These are phyloP conservation scores for Blastomussa wellsi DNA, from an alignment of 92 coral and sea anemone genomes.

Conservation along the genomic window DNA sequence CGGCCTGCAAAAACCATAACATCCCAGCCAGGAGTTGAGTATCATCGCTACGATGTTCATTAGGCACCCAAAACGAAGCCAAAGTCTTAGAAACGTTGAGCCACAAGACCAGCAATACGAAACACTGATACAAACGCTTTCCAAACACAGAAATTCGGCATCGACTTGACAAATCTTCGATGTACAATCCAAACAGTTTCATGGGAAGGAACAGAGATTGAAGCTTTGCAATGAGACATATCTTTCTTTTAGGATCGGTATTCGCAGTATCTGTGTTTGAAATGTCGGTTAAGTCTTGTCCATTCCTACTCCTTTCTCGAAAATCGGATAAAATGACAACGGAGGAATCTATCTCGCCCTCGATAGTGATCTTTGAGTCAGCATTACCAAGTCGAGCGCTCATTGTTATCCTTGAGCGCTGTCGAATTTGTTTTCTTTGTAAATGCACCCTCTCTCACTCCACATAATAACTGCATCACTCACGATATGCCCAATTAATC, in stretches of 20 bases:
- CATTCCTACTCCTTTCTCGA: background rate
- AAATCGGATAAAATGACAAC: conserved; percentile 15
- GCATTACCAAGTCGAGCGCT: background rate
- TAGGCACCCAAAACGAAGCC: conserved; percentile 41
- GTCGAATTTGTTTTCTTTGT: background rate
- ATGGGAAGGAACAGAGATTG: conserved; percentile 25
- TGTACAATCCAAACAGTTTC: conserved; percentile 37
- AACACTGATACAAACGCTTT: conserved; percentile 34
- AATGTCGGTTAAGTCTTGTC: background rate
- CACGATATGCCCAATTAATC: background rate
- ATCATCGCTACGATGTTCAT: background rate
- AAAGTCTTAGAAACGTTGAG: conserved; percentile 15
- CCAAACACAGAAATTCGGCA: background rate
- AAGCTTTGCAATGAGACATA: conserved; percentile 32
- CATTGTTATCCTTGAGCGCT: background rate
- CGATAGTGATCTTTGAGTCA: background rate
- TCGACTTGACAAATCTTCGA: conserved; percentile 10
- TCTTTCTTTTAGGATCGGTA: background rate
- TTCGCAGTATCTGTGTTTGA: background rate
- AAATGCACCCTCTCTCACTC: background rate
- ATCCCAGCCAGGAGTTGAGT: background rate
- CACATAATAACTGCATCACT: background rate
- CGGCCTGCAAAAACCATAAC: conserved; percentile 45
- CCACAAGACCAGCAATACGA: conserved; percentile 44
- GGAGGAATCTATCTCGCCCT: background rate